Percentiles rank a stretch among this genome's conserved stretches.
phyloP scores from a whole-genome alignment of 2,797 vertebrate genomes.

The Centroberyx gerrardi region DNA sequence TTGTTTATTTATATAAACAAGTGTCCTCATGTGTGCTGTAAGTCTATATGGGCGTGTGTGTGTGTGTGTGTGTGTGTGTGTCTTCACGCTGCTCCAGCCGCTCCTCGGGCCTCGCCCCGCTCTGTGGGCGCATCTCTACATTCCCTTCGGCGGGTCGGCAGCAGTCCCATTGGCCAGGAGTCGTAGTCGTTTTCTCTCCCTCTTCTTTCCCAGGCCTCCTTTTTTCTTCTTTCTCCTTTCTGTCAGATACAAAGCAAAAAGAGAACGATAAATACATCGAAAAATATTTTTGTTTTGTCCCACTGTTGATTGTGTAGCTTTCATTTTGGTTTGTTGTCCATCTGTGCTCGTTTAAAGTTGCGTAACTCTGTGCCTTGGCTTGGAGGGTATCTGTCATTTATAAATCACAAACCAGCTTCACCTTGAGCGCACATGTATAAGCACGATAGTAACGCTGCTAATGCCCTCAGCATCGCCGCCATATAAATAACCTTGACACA shows the following conservation, averaged over 20 bases:
- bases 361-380: background rate
- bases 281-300: background rate
- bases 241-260: conserved; percentile 34
- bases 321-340: background rate
- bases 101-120: background rate
- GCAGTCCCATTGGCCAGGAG: conserved; percentile 14
- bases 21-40: background rate
- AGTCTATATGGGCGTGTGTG: no score
- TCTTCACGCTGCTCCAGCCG: background rate
- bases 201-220: conserved; percentile 55
- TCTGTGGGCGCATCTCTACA: background rate
- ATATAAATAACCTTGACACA: background rate
- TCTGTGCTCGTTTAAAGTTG: conserved; percentile 7
- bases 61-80: background rate
- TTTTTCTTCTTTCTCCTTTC: conserved; percentile 62
- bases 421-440: background rate
- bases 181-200: conserved; percentile 51
- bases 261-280: background rate
- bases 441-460: background rate
- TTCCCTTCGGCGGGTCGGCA: conserved; percentile 23
- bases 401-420: background rate
- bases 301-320: background rate
- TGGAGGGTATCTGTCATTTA: background rate
- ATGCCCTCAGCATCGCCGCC: background rate
- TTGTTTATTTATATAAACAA: no score